A percentile compares a stretch with the other conserved stretches of the same genome.
phyloP scores from a whole-genome alignment of 2,797 vertebrate genomes.

The Muraenolepis orangiensis region DNA sequence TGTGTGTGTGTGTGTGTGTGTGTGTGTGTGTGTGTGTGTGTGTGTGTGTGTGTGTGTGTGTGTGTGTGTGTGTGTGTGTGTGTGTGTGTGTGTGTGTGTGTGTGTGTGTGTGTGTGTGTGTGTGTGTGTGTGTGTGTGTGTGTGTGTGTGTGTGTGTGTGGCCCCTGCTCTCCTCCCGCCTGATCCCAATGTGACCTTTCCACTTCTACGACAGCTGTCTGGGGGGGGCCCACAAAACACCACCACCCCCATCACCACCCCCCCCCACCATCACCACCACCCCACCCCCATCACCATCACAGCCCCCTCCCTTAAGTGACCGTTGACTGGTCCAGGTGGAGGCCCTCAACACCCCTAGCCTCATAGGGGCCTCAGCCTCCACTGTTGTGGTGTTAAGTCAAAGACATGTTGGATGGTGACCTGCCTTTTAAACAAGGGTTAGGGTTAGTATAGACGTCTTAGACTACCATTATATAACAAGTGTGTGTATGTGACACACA shows the following conservation, averaged over 20 bases:
- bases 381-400: too few relatives aligned
- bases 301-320: constrained; percentile 10
- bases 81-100: constrained; percentile 63
- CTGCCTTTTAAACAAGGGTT: too few relatives aligned
- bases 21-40: constrained; percentile 66
- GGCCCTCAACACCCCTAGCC: constrained; percentile 40
- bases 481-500: too few relatives aligned
- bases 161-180: constrained; percentile 49
- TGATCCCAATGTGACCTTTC: constrained; percentile 55
- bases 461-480: too few relatives aligned
- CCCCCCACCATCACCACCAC: constrained; percentile 19
- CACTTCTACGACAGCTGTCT: constrained; percentile 70
- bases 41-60: constrained; percentile 63
- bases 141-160: constrained; percentile 67
- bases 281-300: constrained; percentile 23
- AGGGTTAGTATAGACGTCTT: too few relatives aligned
- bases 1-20: constrained; percentile 60
- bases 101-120: constrained; percentile 65
- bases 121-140: constrained; percentile 61
- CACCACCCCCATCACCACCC: constrained; percentile 22
- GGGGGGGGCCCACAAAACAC: constrained; percentile 31
- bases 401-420: too few relatives aligned
- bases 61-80: constrained; percentile 66
- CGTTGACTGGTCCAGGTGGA: constrained; percentile 67
- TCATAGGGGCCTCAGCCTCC: constrained; percentile 18